phyloP scores from a whole-genome alignment of 2,113 vertebrate genomes.

The Cervus canadensis region DNA sequence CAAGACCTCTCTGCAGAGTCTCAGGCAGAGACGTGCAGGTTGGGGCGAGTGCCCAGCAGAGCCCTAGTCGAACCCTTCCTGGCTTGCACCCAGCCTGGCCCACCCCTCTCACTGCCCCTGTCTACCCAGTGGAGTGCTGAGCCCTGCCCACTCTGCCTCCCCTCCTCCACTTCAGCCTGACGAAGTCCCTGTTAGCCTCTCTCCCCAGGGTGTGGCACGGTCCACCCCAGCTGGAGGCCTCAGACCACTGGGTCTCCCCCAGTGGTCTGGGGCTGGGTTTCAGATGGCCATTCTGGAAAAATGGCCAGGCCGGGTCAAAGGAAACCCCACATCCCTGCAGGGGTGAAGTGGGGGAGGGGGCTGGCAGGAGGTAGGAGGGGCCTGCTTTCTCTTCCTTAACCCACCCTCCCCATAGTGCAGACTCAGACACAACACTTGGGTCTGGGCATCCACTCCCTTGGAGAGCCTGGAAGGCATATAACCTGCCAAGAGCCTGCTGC shows the following conservation, averaged over 20 bases:
- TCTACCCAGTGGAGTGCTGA: not conserved
- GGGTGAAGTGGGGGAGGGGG: not conserved
- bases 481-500: not conserved
- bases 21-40: not conserved
- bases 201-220: no score
- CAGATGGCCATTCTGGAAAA: not conserved
- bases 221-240: not conserved
- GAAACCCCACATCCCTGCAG: not conserved
- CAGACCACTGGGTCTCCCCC: not conserved
- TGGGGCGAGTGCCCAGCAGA: not conserved
- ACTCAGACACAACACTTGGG: not conserved
- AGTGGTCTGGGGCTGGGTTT: not conserved
- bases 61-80: not conserved
- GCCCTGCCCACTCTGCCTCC: not conserved
- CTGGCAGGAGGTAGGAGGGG: not conserved
- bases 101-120: not conserved
- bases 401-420: not conserved
- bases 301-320: not conserved
- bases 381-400: not conserved
- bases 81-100: not conserved
- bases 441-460: rapidly evolving
- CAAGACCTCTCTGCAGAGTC: not conserved
- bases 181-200: not conserved
- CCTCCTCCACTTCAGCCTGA: not conserved
- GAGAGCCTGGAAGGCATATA: not conserved